Conservation (phyloP, 2,113 vertebrate genomes). For the Forbesichthys papilliferus region DNA sequence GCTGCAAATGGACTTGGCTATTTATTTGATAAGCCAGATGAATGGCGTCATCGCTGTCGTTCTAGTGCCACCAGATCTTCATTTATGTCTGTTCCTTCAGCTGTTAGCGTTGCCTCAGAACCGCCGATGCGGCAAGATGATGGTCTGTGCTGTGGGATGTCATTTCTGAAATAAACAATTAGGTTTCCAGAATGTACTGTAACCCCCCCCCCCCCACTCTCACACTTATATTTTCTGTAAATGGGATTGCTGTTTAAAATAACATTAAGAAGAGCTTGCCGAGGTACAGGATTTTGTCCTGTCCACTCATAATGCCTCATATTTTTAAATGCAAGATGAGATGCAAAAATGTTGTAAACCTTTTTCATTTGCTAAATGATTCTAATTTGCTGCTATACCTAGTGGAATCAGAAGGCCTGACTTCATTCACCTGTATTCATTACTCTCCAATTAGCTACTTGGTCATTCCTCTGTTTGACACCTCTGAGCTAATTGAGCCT, state of each 20-base stretch:
- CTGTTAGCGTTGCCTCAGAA: slow-evolving; percentile 20
- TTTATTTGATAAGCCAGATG: slow-evolving; percentile 5
- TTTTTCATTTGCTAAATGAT: neutral
- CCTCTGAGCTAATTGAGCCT: neutral
- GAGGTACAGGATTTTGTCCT: neutral
- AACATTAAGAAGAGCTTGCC: slow-evolving; percentile 1
- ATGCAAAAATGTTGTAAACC: neutral
- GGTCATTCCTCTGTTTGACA: slow-evolving; percentile 16
- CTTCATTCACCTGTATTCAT: neutral
- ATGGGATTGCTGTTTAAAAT: slow-evolving; percentile 16
- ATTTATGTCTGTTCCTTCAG: slow-evolving; percentile 18
- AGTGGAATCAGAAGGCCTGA: neutral
- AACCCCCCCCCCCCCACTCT: neutral
- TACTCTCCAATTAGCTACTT: slow-evolving; percentile 1
- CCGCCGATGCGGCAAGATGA: neutral
- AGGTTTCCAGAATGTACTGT: slow-evolving; percentile 46
- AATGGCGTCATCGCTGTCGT: slow-evolving; percentile 40
- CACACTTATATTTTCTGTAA: slow-evolving; percentile 42
- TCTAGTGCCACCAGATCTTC: slow-evolving; percentile 26
- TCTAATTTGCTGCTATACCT: neutral
- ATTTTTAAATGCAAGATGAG: neutral
- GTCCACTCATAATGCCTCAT: slow-evolving; percentile 3
- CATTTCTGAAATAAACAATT: slow-evolving; percentile 21
- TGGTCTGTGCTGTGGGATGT: slow-evolving; percentile 24
- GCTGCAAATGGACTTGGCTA: slow-evolving; percentile 26